Evolutionary conservation across 2,113 vertebrate species (phyloP).

Genomic region (Archocentrus centrarchus): DNA sequence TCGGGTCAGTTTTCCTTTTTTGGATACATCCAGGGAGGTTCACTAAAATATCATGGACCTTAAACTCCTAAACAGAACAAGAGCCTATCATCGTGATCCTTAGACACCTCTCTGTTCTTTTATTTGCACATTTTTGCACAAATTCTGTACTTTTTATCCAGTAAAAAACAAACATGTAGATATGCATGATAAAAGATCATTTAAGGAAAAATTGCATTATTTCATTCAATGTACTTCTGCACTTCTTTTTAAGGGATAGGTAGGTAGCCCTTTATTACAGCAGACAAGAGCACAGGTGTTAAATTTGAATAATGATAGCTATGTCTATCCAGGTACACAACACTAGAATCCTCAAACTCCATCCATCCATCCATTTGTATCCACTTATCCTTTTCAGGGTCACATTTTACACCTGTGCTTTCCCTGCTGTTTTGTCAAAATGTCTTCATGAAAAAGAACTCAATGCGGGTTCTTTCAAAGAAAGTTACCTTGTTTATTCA

Average conservation of each 20-base stretch:
- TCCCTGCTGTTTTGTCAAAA: background rate
- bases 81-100: background rate
- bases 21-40: background rate
- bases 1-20: background rate
- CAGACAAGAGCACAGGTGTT: no score
- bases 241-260: no score
- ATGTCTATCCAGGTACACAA: no score
- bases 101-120: background rate
- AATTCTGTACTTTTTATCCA: no score
- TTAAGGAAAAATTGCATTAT: background rate
- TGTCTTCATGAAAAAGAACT: background rate
- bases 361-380: no score
- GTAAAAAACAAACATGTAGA: background rate
- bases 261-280: no score
- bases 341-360: no score
- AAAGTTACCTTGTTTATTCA: background rate
- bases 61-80: no score
- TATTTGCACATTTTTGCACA: no score
- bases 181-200: background rate
- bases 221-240: background rate
- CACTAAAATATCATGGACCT: background rate
- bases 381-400: no score
- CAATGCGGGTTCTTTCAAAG: background rate
- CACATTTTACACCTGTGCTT: background rate
- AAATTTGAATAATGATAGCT: no score